These are phyloP conservation scores for Opisthograptis luteolata DNA, from an alignment of 2,888 invertebrate genomes.

Conservation along the genomic window DNA sequence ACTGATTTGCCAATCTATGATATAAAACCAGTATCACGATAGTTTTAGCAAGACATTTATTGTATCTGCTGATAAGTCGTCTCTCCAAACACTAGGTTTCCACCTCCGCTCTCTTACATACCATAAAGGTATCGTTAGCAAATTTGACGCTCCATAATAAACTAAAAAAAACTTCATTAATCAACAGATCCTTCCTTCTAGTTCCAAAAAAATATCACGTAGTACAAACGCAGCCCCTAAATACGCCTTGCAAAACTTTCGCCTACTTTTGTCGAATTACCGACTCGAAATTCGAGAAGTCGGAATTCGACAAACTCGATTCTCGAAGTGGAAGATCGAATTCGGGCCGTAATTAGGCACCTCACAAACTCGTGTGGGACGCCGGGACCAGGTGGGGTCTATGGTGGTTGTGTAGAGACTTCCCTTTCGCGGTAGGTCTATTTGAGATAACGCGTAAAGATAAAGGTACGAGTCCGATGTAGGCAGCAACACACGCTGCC, in stretches of 20 bases:
- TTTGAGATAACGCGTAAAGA: too few species aligned
- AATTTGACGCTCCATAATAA: too few species aligned
- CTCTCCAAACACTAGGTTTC: too few species aligned
- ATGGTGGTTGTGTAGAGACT: background rate
- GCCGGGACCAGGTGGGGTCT: conserved; percentile 1
- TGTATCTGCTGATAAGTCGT: too few species aligned
- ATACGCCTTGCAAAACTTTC: conserved; percentile 15
- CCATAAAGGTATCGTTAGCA: too few species aligned
- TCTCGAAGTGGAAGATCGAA: conserved; percentile 32
- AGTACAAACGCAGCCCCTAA: conserved; percentile 19
- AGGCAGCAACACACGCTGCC: too few species aligned
- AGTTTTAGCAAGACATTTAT: too few species aligned
- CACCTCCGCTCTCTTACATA: too few species aligned
- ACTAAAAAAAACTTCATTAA: conserved; percentile 9
- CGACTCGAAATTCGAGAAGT: conserved; percentile 23
- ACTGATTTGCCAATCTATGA: too few species aligned
- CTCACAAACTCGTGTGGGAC: conserved; percentile 4
- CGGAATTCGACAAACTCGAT: conserved; percentile 29
- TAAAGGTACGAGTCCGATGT: too few species aligned
- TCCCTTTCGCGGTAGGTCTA: background rate
- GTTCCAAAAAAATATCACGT: conserved; percentile 17
- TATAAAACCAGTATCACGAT: too few species aligned
- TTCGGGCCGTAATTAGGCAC: conserved; percentile 34
- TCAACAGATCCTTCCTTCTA: conserved; percentile 6
- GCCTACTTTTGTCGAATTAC: conserved; percentile 20